Evolutionary conservation across 2,113 vertebrate genomes (phyloP), one percentile per base, ranked within the genome.

Genomic region (Lipophrys pholis): DNA sequence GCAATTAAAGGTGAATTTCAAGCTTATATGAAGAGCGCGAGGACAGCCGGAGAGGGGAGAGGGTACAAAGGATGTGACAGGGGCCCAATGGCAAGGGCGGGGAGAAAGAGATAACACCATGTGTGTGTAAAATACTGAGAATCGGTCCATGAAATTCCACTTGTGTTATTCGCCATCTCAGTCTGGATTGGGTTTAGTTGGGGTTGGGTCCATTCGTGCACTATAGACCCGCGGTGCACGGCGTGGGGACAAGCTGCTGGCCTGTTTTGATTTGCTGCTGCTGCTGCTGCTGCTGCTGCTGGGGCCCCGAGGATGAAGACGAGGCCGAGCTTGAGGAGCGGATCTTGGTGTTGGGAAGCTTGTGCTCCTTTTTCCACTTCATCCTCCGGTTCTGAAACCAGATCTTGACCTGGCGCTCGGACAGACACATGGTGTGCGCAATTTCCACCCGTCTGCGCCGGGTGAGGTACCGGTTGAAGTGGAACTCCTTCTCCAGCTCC

Each of bases 351-450:
- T 99, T 99, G 85, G 97, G 97, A 64, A 99, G 95, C 94, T 99
- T 99, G 92, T 98, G 97, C 80, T 99, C 97, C 90, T 99, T 99
- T 95, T 99, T 99, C 97, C 97, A 99, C 86, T 99, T 99, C 97
- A 99, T 99, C 78, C 97, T 94, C 63, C 97, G 93, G 91, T 99
- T 99, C 93, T 99, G 97, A 90, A 99, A 99, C 97, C 97, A 99
- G 84, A 99, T 99, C 95, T 99, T 99, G 85, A 99, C 97, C 93
- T 99, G 97, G 85, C 97, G 97, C 93, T 99, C 97, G 4, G 97
- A 97, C 84, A 99, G 93, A 83, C 97, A 99, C 93, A 99, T 97
- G 0, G 97, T 96, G 92, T 99, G 97, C 2, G 97, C 97, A 69
- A 99, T 99, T 93, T 99, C 97, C 89, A 99, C 97, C 88, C 97